Conservation (phyloP, 2,797 vertebrate genomes). For the Acanthornis magna region DNA sequence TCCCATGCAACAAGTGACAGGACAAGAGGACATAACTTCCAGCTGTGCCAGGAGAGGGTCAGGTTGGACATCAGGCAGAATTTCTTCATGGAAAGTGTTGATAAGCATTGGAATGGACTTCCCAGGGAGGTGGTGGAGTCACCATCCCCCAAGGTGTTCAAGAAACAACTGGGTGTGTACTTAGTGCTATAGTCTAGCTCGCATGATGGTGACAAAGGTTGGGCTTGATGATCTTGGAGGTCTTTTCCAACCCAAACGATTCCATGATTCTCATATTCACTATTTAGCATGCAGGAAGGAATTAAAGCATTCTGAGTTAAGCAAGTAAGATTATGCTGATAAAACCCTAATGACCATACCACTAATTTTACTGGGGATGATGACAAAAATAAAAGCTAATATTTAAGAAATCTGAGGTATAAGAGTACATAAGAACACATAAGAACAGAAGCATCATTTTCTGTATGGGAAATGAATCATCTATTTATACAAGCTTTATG, state of each 20-base stretch:
- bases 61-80: not conserved
- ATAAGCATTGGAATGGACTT: not conserved
- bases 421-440: not conserved
- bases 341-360: not conserved
- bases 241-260: not conserved
- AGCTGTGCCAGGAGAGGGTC: not conserved
- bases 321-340: not conserved
- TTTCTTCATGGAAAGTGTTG: not conserved
- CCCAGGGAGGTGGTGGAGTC: not conserved
- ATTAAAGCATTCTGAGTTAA: not conserved
- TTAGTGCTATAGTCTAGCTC: not conserved
- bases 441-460: not conserved
- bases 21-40: not conserved
- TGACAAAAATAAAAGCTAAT: not conserved
- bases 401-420: not conserved
- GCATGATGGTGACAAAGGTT: not conserved
- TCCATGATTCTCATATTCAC: not conserved
- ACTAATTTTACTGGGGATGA: not conserved
- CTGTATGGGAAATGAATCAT: not conserved
- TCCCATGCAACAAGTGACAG: not conserved
- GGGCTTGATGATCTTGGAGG: not conserved
- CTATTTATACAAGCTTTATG: not conserved
- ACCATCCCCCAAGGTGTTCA: not conserved
- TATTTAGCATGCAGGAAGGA: not conserved
- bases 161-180: rapidly evolving